Conservation (phyloP, 1,140 invertebrate species). For the Atta colombica region DNA sequence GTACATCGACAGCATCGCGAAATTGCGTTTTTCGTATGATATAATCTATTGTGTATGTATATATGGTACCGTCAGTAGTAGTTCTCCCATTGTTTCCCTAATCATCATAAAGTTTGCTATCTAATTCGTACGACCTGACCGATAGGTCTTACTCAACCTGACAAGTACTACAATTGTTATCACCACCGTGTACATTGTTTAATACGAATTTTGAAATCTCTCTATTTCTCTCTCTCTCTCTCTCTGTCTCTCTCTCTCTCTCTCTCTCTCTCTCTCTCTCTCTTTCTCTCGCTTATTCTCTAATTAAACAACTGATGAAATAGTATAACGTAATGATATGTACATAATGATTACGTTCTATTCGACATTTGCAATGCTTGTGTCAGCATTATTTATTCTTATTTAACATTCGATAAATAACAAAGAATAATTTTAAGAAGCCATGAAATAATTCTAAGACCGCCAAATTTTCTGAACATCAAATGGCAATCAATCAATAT, state of each 20-base stretch:
- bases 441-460: no score
- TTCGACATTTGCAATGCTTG: no score
- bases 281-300: neutral
- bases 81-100: constrained; percentile 17
- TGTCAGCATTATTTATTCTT: no score
- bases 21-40: constrained; percentile 3
- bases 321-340: neutral
- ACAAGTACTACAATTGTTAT: constrained; percentile 27
- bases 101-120: constrained; percentile 40
- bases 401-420: no score
- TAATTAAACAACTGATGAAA: neutral
- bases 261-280: no score
- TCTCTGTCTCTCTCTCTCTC: no score
- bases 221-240: no score
- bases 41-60: constrained; percentile 26
- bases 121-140: constrained; percentile 33
- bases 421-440: no score
- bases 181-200: constrained; percentile 13
- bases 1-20: neutral
- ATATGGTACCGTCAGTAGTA: neutral
- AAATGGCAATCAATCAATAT: no score
- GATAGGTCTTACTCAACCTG: constrained; percentile 7
- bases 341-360: neutral
- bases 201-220: neutral
- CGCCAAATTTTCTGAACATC: no score